These are phyloP conservation scores for Harpalus rufipes DNA, from an alignment of 2,888 invertebrate genomes.

Conservation along the genomic window DNA sequence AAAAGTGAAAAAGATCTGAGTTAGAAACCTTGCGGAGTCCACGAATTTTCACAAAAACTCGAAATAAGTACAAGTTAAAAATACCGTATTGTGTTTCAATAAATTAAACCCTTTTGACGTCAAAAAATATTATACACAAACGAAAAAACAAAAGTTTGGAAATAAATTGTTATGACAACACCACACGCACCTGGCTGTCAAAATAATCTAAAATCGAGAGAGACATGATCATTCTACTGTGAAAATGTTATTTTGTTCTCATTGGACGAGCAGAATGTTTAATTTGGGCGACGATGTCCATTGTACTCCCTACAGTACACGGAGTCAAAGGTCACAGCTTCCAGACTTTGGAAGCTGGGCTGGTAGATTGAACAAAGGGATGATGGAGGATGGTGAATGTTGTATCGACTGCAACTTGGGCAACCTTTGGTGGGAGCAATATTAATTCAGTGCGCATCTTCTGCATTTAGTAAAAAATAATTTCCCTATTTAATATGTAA, in stretches of 20 bases:
- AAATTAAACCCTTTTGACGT: conserved; percentile 29
- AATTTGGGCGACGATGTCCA: conserved; percentile 23
- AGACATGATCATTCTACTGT: conserved; percentile 33
- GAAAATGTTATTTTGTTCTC: conserved; percentile 43
- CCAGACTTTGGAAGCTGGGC: neutral
- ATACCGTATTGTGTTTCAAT: neutral
- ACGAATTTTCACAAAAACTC: no score
- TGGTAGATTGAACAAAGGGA: conserved; percentile 21
- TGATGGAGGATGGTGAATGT: neutral
- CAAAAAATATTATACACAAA: conserved; percentile 26
- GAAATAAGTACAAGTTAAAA: conserved; percentile 16
- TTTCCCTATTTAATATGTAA: no score
- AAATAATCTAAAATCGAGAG: conserved; percentile 39
- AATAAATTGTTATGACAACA: conserved; percentile 32
- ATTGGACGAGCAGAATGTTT: conserved; percentile 39
- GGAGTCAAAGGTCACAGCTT: conserved; percentile 45
- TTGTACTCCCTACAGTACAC: conserved; percentile 5
- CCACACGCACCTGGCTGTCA: conserved; percentile 24
- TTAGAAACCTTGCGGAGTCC: no score
- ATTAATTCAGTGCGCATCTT: neutral
- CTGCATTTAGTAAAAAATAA: neutral
- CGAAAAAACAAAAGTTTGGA: conserved; percentile 38
- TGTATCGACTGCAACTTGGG: conserved; percentile 33
- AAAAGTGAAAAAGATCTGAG: no score
- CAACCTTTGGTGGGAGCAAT: neutral